A percentile compares a stretch with the other conserved stretches of the same genome.
Conservation (phyloP, 1,140 invertebrate genomes). For the Bradysia coprophila region DNA sequence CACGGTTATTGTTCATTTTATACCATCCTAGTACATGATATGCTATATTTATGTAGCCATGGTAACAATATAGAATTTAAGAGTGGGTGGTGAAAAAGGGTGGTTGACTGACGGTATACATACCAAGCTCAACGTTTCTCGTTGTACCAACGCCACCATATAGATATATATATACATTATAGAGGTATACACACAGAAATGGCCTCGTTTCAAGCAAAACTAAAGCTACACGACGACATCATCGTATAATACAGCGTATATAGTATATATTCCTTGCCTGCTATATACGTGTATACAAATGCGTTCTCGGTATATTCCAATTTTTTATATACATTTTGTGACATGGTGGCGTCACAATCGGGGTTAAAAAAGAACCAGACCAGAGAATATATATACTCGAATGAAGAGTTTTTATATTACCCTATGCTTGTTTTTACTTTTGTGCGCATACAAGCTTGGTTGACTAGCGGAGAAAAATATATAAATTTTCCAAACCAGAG, state of each 20-base stretch:
- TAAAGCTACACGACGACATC: too few relatives aligned
- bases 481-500: too few relatives aligned
- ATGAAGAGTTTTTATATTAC: too few relatives aligned
- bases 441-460: too few relatives aligned
- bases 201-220: not conserved
- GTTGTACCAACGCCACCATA: too few relatives aligned
- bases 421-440: too few relatives aligned
- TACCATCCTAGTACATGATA: not conserved
- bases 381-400: not conserved
- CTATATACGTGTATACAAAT: too few relatives aligned
- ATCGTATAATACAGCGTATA: too few relatives aligned
- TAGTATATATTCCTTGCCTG: too few relatives aligned
- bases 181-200: not conserved
- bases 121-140: too few relatives aligned
- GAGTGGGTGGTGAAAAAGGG: not conserved
- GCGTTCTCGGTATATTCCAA: not conserved
- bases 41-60: not conserved
- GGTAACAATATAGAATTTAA: not conserved
- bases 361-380: not conserved
- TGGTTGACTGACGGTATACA: not conserved
- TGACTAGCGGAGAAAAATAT: too few relatives aligned
- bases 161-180: too few relatives aligned
- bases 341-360: not conserved
- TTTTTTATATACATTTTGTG: not conserved
- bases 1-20: not conserved